phyloP scores from a whole-genome alignment of 1,140 invertebrate genomes.

The Macrobrachium rosenbergii region DNA sequence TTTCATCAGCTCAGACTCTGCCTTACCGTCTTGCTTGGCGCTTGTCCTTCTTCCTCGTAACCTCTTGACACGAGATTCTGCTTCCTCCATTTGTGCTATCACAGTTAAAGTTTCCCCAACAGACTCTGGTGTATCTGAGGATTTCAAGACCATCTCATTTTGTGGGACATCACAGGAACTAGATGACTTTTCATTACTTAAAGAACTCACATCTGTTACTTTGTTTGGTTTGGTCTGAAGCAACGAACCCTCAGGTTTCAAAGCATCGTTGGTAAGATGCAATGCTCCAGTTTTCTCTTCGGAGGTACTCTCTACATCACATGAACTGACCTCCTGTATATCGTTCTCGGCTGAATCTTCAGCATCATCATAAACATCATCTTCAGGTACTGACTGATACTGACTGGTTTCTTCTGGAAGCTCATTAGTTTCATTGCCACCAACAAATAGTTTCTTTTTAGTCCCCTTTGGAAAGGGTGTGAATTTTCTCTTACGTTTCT shows the following conservation, averaged over 20 bases:
- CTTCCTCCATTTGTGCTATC: conserved; percentile 40
- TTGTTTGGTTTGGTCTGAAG: conserved; percentile 11
- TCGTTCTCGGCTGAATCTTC: neutral
- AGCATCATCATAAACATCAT: neutral
- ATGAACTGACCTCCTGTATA: neutral
- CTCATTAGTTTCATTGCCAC: conserved; percentile 7
- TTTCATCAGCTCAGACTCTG: neutral
- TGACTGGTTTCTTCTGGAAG: conserved; percentile 53
- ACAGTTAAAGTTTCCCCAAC: conserved; percentile 34
- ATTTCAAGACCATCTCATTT: conserved; percentile 2
- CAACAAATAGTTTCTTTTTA: conserved; percentile 1
- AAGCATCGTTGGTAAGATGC: too few relatives aligned
- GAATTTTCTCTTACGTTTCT: neutral
- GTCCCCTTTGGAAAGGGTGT: neutral
- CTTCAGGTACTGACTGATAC: conserved; percentile 52
- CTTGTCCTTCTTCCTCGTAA: conserved; percentile 35
- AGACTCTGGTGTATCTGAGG: conserved; percentile 8
- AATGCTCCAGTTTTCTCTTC: too few relatives aligned
- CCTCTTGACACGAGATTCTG: conserved; percentile 46
- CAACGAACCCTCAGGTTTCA: conserved; percentile 2
- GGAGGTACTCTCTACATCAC: too few relatives aligned
- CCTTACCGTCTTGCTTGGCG: conserved; percentile 40
- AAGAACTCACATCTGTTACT: neutral
- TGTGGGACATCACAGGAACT: neutral
- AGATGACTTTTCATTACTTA: neutral